Base-by-base conservation (phyloP, 2,888 invertebrate genomes). In the Cerastis leucographa region DNA sequence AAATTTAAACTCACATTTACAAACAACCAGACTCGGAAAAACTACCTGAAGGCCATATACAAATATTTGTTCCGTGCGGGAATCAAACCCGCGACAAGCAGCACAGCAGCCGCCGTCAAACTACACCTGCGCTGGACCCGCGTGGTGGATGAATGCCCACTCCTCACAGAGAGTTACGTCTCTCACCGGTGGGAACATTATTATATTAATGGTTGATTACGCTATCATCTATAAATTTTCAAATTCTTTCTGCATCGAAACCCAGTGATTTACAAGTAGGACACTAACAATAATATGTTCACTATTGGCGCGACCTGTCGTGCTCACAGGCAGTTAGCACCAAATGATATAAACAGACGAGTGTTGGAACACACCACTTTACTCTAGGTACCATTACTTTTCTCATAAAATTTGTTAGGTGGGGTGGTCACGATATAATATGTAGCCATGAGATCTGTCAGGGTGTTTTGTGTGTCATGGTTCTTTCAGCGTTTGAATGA, bases 321-420 rank as follows among this genome's bases (percentile, higher is more conserved):
- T 78, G 78, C 11, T 67, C 54, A 19, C 54, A n/a, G 3, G 11
- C 67, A 68, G 67, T 78, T 68, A 78, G 46, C 44, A 67, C 17
- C n/a, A 25, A 49, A 72, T 29, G 40, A 64, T 35, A 42, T 49
- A 42, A 68, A 40, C 29, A 42, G 46, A 65, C 19, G 6, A 78
- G 56, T 14, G 40, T 40, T 44, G 42, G 35, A 35, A 22, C 49
- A 42, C 42, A 42, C 22, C 54, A 70, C 61, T 66, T 51, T 59
- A 66, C 8, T 19, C 51, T 62, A 44, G 17, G 51, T 44, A 19
- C 35, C 46, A 56, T 70, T 40, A 56, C 9, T 44, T 17, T 51
- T 9, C 51, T 70, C 54, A 17, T 65, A 22, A 19, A 35, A 44
- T 9, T 9, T 19, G 8, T 74, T 19, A 61, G 56, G 49, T 17